Base-by-base conservation (phyloP, 2,888 invertebrate genomes). In the Drosophila nr. perissopoda region DNA sequence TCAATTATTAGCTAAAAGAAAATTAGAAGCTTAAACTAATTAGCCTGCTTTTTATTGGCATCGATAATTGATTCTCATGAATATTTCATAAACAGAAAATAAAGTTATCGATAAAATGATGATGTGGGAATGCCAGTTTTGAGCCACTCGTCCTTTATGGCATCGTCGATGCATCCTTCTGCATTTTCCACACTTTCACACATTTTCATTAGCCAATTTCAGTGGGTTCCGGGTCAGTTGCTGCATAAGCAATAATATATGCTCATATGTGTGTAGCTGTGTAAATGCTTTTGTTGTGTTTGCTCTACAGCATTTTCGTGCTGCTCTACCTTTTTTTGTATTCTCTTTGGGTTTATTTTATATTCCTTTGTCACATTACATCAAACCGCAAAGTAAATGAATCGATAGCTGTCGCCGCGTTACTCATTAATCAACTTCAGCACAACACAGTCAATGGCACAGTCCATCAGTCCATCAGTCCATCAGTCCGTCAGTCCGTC, bases 371-470 rank as follows among this genome's bases (percentile, higher is more conserved):
- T 71, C 74, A 66, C 81, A 81, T 83, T 70, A 76, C 61, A 76
- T 74, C 74, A 70, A 73, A 70, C 75, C 87, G 69, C 72, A 70
- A 67, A 71, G 70, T 76, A 70, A 70, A 70, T 70, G 62, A 69
- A 85, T 80, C 75, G 83, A 82, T 82, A 59, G 68, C 69, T 65
- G 70, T 67, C 70, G 79, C 54, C 74, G 73, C 79, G 63, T 13
- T 38, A 72, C 82, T 88, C 86, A 87, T 87, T 87, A 87, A 87
- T 87, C 86, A 87, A 89, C 89, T 79, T 78, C 73, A 78, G 53
- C 40, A 18, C 51, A 52, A 49, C 67, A 48, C 25, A 58, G 42
- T 27, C 61, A 65, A 38, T 49, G 21, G 27, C 54, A 21, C 57
- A 52, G 60, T 61, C 53, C 49, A 25, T 49, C 57, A 38, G 61